A percentile compares a stretch with the other conserved stretches of the same genome.
These are phyloP conservation scores for Microtus montanus DNA, from an alignment of 2,113 vertebrate species.

Conservation along the genomic window DNA sequence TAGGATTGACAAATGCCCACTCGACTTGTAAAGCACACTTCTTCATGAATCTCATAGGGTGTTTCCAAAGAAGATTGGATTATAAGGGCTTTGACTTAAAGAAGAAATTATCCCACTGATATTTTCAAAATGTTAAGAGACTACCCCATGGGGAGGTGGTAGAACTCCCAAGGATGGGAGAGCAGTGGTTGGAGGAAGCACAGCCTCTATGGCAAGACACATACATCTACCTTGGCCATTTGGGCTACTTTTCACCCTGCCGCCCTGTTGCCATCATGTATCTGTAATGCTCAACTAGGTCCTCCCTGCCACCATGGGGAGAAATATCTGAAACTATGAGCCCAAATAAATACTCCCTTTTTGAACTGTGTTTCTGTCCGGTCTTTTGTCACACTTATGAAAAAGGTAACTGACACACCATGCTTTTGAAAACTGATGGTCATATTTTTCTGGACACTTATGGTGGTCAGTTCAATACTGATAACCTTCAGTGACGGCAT, in stretches of 20 bases:
- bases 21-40: background rate
- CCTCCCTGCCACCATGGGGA: no score
- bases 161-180: background rate
- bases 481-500: background rate
- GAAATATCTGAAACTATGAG: background rate
- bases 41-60: background rate
- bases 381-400: background rate
- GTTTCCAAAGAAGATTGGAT: background rate
- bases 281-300: background rate
- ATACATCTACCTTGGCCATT: background rate
- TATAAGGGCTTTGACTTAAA: background rate
- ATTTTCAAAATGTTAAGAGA: background rate
- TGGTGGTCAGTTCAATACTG: background rate
- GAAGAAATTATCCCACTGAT: background rate
- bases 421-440: slow-evolving; percentile 1
- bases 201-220: no score
- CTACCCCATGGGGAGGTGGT: no score
- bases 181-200: background rate
- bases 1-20: background rate
- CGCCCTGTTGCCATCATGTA: no score
- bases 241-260: background rate
- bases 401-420: background rate
- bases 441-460: background rate
- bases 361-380: no score
- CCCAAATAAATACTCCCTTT: background rate